Base-by-base conservation (phyloP, 2,888 invertebrate species). In the Cyclophora albipunctata region DNA sequence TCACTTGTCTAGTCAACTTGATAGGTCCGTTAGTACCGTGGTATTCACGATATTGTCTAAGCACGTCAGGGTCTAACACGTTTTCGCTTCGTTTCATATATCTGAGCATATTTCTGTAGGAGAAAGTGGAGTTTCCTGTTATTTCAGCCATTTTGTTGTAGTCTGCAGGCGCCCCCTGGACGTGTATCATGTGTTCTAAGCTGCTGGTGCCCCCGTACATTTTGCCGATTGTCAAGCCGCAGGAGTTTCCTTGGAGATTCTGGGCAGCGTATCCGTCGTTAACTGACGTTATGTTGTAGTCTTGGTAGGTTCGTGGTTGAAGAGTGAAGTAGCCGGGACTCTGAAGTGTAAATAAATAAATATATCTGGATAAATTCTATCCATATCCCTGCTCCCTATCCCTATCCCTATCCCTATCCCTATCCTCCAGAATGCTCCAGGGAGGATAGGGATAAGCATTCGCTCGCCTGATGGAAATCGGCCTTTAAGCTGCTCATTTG, bases 191-290 rank as follows among this genome's bases (percentile, higher is more conserved):
- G 20, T 73, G 71, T 7, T 66, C 54, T 0, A 76, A 34, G 3
- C 63, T 58, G 34, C 72, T 74, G 40, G 65, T 53, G 1, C 81
- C 82, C 3, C 81, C 81, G 0, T 79, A 53, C 65, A 75, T 69
- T 45, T 69, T 72, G 1, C 75, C 82, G 2, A 55, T 47, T 0
- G 75, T 71, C 3, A 73, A 35, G 3, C 57, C 57, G 0, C 60
- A 48, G 2, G 34, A 40, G 0, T 49, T 5, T 3, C 50, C 46
- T 3, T 58, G 46, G 6, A 62, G 45, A 45, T 63, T 62, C 41
- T 70, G 68, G 4, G 55, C 49, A 5, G 72, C 51, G 35, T 61
- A 61, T 0, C 37, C 6, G 41, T 75, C 73, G 35, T 71, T 58
- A 4, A 55, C 57, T 1, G 73, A 59, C 0, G 54, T 60, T 34